Base-by-base conservation (phyloP, 2,888 invertebrate species). In the Drosophila anceps region DNA sequence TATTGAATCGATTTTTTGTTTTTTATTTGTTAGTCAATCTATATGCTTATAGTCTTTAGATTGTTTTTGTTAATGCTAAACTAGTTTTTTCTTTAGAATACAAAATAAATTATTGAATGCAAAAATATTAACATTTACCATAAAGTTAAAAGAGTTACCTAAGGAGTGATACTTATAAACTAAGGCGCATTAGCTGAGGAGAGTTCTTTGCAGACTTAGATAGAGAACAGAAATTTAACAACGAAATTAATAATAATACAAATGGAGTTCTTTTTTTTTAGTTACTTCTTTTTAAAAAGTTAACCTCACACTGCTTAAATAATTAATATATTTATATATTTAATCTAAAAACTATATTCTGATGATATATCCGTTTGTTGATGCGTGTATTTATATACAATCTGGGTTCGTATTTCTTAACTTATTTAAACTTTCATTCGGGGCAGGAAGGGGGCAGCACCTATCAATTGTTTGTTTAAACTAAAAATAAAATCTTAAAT, bases 91-190 rank as follows among this genome's bases (percentile, higher is more conserved):
- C 72, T 81, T 79, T 74, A 76, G 61, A 76, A 75, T 90, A 86
- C 81, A 88, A 77, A 88, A 86, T 86, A 90, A 87, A 88, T 90
- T 85, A 90, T 76, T 67, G 73, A 87, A 87, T 89, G 88, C 68
- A 82, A 89, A 80, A 90, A 74, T 74, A 59, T 66, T 77, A 90
- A 81, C 76, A 88, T 70, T 70, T 82, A 87, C 60, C 71, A 71
- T 77, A 64, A 4, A 62, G 43, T 67, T 69, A 67, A 64, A 35
- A 57, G 75, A 51, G 75, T 75, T 60, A 67, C 80, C 77, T 78
- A 78, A 35, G 18, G 35, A 53, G 24, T 35, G 31, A 65, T 61
- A 53, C 78, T 78, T 78, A 78, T 8, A n/a, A 78, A 72, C 80
- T 78, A 78, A 62, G 53, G 54, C 60, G 81, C 64, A 61, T 50